Conservation (phyloP, 2,113 vertebrate species). For the Syngnathus floridae region DNA sequence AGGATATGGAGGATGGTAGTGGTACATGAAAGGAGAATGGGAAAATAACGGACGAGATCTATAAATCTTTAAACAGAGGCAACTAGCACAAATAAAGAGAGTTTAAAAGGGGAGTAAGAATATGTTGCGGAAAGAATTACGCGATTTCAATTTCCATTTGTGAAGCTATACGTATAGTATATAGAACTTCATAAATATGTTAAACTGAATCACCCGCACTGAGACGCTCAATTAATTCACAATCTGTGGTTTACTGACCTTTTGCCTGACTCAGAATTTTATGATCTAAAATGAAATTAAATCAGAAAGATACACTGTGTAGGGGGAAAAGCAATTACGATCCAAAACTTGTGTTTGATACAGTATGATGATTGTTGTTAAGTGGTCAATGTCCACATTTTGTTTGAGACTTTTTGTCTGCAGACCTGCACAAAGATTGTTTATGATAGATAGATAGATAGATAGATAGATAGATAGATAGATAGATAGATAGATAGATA, state of each 20-base stretch:
- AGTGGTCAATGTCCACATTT: not conserved
- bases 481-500: too few relatives aligned
- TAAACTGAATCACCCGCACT: not conserved
- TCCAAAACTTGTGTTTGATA: not conserved
- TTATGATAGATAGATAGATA: too few relatives aligned
- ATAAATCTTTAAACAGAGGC: conserved; percentile 40
- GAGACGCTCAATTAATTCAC: not conserved
- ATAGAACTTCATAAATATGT: not conserved
- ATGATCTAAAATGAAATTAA: not conserved
- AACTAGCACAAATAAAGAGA: conserved; percentile 24
- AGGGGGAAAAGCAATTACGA: not conserved
- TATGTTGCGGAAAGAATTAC: not conserved
- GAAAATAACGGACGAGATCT: conserved; percentile 7
- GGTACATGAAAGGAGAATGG: conserved; percentile 11
- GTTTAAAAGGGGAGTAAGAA: conserved; percentile 10
- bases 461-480: too few relatives aligned
- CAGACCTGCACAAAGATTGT: too few relatives aligned
- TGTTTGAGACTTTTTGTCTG: not conserved
- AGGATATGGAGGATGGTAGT: conserved; percentile 41
- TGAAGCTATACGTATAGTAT: not conserved
- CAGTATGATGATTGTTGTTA: too few relatives aligned
- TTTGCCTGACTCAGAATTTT: not conserved
- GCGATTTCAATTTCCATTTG: not conserved
- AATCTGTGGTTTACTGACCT: not conserved
- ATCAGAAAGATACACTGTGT: not conserved